Percentiles rank a stretch among this genome's conserved stretches.
phyloP scores from a whole-genome alignment of 2,888 invertebrate genomes.

The Enchytraeus crypticus region DNA sequence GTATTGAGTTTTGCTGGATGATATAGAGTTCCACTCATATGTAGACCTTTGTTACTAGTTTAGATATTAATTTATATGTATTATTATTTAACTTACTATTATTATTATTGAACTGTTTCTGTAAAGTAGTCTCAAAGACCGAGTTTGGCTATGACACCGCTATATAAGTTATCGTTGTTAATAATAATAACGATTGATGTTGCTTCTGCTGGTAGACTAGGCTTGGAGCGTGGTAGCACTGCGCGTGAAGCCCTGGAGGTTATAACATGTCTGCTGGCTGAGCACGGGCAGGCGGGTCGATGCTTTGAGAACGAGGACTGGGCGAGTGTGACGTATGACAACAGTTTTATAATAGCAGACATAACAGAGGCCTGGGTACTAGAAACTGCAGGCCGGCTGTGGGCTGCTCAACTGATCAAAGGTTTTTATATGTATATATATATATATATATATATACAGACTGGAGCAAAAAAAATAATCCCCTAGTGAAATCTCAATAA shows the following conservation, averaged over 20 bases:
- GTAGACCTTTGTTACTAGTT: no score
- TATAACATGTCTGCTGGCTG: slow-evolving; percentile 59
- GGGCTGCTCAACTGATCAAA: slow-evolving; percentile 59
- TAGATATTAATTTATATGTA: no score
- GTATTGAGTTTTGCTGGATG: no score
- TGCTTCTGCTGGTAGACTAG: slow-evolving; percentile 54
- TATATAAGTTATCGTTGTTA: no score
- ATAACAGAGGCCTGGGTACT: slow-evolving; percentile 64
- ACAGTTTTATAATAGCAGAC: slow-evolving; percentile 69
- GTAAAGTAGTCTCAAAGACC: no score
- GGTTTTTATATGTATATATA: neutral
- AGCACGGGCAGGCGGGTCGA: slow-evolving; percentile 65
- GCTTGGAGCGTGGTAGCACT: slow-evolving; percentile 60
- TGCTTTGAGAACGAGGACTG: slow-evolving; percentile 55
- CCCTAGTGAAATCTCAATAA: no score
- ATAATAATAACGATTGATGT: neutral
- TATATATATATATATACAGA: no score
- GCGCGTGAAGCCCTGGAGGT: slow-evolving; percentile 62
- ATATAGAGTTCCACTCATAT: no score
- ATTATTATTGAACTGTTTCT: neutral
- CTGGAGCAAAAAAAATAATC: no score
- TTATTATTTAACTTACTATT: neutral
- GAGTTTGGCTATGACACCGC: no score
- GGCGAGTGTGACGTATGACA: slow-evolving; percentile 55
- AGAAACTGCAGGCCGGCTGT: slow-evolving; percentile 66